These are phyloP conservation scores for Scelioninae gen. 2 DNA, from an alignment of 2,888 invertebrate species.

Conservation along the genomic window DNA sequence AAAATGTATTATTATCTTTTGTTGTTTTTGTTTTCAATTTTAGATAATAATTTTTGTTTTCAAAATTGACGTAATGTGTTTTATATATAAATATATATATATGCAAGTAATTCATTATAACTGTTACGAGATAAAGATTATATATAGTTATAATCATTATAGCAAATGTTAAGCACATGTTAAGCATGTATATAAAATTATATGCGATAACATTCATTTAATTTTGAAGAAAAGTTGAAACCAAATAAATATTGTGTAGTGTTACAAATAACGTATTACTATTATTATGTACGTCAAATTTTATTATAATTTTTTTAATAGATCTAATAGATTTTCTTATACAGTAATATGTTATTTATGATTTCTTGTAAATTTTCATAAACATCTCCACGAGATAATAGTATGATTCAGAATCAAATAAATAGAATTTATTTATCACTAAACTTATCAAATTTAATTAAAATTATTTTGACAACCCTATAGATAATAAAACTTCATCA, in stretches of 20 bases:
- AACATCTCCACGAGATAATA: constrained; percentile 23
- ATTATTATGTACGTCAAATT: constrained; percentile 42
- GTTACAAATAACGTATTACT: constrained; percentile 41
- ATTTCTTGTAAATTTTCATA: constrained; percentile 38
- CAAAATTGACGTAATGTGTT: constrained; percentile 29
- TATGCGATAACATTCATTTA: constrained; percentile 43
- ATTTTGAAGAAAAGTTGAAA: constrained; percentile 41
- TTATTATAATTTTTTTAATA: constrained; percentile 32
- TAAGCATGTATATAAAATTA: constrained; percentile 40
- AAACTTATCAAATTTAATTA: constrained; percentile 47
- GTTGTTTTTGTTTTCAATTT: constrained; percentile 34
- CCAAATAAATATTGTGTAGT: constrained; percentile 54
- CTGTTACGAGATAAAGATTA: constrained; percentile 45
- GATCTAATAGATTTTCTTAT: constrained; percentile 37
- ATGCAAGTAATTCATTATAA: constrained; percentile 28
- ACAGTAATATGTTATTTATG: constrained; percentile 49
- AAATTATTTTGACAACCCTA: constrained; percentile 57
- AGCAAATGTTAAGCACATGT: constrained; percentile 35
- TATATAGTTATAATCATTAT: constrained; percentile 45
- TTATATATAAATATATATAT: constrained; percentile 17
- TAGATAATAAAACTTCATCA: constrained; percentile 29
- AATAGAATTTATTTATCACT: constrained; percentile 43
- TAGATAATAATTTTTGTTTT: constrained; percentile 27
- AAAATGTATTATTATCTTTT: constrained; percentile 48
- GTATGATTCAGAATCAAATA: constrained; percentile 40